phyloP scores from a whole-genome alignment of 53 echinoderm and acorn worm genomes.

The Paracentrotus lividus region DNA sequence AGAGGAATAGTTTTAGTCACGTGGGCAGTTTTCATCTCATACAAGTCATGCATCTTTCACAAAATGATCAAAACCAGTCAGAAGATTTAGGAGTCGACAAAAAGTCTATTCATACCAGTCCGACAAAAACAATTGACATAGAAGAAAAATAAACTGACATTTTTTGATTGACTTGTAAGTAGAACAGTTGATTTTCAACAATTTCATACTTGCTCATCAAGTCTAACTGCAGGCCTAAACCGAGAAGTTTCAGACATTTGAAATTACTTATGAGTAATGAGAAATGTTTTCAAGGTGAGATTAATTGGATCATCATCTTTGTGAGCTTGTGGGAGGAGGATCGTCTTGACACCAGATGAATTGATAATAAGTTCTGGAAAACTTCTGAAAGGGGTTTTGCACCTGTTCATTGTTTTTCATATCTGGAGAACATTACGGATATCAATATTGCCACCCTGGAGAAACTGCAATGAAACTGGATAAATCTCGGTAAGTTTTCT shows the following conservation, averaged over 20 bases:
- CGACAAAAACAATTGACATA: not conserved
- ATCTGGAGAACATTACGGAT: not conserved
- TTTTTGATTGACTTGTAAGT: not conserved
- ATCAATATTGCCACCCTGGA: too few relatives aligned
- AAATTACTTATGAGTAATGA: not conserved
- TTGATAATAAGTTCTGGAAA: not conserved
- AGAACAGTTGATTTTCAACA: not conserved
- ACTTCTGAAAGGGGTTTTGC: not conserved
- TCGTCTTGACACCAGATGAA: too few relatives aligned
- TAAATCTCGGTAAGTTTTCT: not conserved
- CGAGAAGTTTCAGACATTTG: not conserved
- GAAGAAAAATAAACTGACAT: not conserved
- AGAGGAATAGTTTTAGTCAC: too few relatives aligned
- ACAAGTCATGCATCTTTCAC: not conserved
- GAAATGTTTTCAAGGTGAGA: not conserved
- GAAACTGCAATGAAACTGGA: not conserved
- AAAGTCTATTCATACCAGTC: not conserved
- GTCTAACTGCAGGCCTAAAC: not conserved
- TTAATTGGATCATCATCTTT: not conserved
- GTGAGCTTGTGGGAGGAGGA: not conserved
- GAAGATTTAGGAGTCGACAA: not conserved
- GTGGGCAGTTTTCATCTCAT: not conserved
- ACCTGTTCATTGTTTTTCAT: slow-evolving; percentile 4
- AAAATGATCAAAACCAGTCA: not conserved
- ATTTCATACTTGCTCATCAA: not conserved